Evolutionary conservation across 2,888 invertebrate species (phyloP), one percentile per base, ranked within the genome.

Genomic region (Gastrophysa polygoni): DNA sequence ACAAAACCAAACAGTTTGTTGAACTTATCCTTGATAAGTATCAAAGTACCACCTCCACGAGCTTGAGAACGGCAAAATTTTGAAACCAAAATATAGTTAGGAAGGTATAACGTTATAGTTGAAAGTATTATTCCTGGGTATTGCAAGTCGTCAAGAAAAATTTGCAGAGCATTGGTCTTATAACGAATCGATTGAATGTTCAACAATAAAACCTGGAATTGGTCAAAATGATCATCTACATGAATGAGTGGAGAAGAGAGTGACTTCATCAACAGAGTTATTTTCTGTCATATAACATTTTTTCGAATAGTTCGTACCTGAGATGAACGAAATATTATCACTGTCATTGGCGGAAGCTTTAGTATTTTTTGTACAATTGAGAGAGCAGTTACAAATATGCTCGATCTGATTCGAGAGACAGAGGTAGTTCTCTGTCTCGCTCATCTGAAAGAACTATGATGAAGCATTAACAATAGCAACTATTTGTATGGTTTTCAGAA

Each of bases 101-200:
- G 46, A 10, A 46, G 17, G 46, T 46, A 46, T 46, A 46, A 46
- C 46, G 46, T n/a, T 46, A 16, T 17, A 46, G 46, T 46, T 17
- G 16, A 17, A 46, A 28, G 28, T 46, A 46, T 46, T 8, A 46
- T 46, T 46, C 16, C 46, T 46, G 14, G 46, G 17, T 46, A 46
- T 46, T 17, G 2, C 46, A 16, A 46, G 10, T 46, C 46, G 10
- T 46, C 46, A 10, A 46, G 46, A 46, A 46, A 46, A 17, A 46
- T 46, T 46, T 46, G 17, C 46, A 46, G 46, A 46, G 46, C 46
- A 17, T 46, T 46, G 46, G 46, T 46, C 46, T 46, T 46, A 46
- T 46, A 18, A 46, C 14, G 46, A 16, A 46, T 46, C 16, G 46
- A 46, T 46, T 46, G 46, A 17, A 46, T 46, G 17, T 46, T 46